Percentiles rank a stretch among this genome's conserved stretches.
Evolutionary conservation across 2,888 invertebrate genomes (phyloP).

Genomic region (Acleris emargana): DNA sequence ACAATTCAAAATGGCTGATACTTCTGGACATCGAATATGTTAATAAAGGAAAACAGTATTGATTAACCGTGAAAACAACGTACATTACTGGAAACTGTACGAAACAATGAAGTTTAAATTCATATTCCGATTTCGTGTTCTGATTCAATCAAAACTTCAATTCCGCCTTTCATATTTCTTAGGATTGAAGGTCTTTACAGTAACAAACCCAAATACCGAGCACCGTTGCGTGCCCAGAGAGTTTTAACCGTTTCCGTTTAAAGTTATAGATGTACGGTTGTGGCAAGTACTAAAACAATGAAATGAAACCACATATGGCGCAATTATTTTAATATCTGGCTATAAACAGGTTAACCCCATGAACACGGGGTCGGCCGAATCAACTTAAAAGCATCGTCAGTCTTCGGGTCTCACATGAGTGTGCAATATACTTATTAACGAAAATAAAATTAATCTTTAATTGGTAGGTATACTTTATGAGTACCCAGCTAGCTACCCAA

Average conservation of each 20-base stretch:
- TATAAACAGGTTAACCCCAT: neutral
- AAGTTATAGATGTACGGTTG: slow-evolving; percentile 53
- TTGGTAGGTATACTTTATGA: too few species aligned
- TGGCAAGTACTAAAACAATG: slow-evolving; percentile 41
- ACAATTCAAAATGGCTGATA: too few species aligned
- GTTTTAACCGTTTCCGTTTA: slow-evolving; percentile 58
- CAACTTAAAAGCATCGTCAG: too few species aligned
- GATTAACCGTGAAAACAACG: too few species aligned
- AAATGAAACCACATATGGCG: slow-evolving; percentile 26
- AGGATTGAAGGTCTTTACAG: slow-evolving; percentile 26
- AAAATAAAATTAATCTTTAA: too few species aligned
- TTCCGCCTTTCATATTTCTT: slow-evolving; percentile 4
- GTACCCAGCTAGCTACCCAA: too few species aligned
- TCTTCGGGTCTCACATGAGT: too few species aligned
- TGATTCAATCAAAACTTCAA: slow-evolving; percentile 4
- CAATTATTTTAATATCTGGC: slow-evolving; percentile 6
- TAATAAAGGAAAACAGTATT: too few species aligned
- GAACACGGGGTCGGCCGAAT: too few species aligned
- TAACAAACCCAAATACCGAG: slow-evolving; percentile 46
- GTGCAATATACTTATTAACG: too few species aligned
- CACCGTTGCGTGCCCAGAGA: slow-evolving; percentile 55
- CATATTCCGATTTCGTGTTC: neutral
- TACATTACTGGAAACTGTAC: neutral
- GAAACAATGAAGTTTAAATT: neutral
- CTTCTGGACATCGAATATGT: too few species aligned